Conservation (phyloP, 2,113 vertebrate species). For the Larimichthys polyactis region DNA sequence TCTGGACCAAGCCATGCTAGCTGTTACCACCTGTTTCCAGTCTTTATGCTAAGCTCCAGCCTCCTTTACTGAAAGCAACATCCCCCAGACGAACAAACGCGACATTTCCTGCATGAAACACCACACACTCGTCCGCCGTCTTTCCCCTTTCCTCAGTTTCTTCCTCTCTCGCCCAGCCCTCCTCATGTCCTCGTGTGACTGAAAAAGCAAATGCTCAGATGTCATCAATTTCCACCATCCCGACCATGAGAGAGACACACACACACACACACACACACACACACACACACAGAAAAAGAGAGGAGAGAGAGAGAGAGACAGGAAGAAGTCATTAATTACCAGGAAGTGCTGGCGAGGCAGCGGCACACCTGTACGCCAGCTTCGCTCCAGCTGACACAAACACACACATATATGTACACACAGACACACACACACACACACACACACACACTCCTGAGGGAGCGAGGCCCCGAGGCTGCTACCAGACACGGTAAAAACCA, state of each 20-base stretch:
- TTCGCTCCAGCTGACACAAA: conserved; percentile 68
- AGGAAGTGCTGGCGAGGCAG: conserved; percentile 82
- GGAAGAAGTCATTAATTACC: conserved; percentile 84
- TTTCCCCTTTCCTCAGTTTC: not conserved
- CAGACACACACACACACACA: conserved; percentile 7
- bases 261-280: not conserved
- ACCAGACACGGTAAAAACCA: conserved; percentile 43
- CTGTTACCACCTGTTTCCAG: not conserved
- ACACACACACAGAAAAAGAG: conserved; percentile 11
- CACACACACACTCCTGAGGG: conserved; percentile 53
- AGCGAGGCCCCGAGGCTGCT: conserved; percentile 40
- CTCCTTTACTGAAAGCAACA: not conserved
- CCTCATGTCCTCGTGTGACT: conserved; percentile 58
- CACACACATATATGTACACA: conserved; percentile 31
- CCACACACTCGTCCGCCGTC: not conserved
- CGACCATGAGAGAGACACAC: conserved; percentile 36
- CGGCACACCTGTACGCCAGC: conserved; percentile 80
- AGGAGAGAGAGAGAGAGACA: conserved; percentile 47
- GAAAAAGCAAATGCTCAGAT: conserved; percentile 63
- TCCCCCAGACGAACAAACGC: not conserved
- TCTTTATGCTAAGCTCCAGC: not conserved
- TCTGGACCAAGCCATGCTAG: not conserved
- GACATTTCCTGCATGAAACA: not conserved
- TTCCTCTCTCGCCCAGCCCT: conserved; percentile 32
- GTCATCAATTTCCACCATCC: conserved; percentile 68